Evolutionary conservation across 2,113 vertebrate genomes (phyloP).

Genomic region (Mionectes macconnelli): DNA sequence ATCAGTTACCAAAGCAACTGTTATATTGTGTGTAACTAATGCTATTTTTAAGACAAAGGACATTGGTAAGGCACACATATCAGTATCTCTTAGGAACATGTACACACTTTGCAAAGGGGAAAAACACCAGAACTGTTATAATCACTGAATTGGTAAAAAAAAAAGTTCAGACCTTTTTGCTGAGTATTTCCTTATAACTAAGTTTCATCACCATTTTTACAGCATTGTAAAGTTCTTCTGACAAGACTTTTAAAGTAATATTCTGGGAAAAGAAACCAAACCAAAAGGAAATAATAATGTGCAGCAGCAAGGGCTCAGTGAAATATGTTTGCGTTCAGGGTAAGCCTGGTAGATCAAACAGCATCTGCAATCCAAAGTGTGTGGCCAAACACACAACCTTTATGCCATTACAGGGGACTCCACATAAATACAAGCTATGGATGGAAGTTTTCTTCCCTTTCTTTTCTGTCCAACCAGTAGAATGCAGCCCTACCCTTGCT

Average conservation of each 20-base stretch:
- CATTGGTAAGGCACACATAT: background rate
- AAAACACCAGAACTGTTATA: background rate
- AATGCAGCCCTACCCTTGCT: background rate
- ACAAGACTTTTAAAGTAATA: background rate
- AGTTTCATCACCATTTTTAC: background rate
- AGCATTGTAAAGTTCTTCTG: background rate
- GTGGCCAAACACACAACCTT: background rate
- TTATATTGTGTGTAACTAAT: conserved; percentile 37
- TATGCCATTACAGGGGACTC: background rate
- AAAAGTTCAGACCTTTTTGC: background rate
- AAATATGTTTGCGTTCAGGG: background rate
- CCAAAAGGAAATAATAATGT: background rate
- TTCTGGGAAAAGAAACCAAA: background rate
- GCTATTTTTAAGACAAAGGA: conserved; percentile 59
- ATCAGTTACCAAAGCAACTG: conserved; percentile 64
- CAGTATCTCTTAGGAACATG: conserved; percentile 10
- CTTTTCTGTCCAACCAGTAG: background rate
- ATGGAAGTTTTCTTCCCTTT: background rate
- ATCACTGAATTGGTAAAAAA: background rate
- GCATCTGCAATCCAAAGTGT: background rate
- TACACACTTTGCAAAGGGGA: background rate
- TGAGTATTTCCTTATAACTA: background rate
- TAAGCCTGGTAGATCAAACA: background rate
- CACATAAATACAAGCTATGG: background rate
- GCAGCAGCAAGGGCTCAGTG: background rate